Conservation (phyloP, 1,140 invertebrate species). For the Bombus confusus region DNA sequence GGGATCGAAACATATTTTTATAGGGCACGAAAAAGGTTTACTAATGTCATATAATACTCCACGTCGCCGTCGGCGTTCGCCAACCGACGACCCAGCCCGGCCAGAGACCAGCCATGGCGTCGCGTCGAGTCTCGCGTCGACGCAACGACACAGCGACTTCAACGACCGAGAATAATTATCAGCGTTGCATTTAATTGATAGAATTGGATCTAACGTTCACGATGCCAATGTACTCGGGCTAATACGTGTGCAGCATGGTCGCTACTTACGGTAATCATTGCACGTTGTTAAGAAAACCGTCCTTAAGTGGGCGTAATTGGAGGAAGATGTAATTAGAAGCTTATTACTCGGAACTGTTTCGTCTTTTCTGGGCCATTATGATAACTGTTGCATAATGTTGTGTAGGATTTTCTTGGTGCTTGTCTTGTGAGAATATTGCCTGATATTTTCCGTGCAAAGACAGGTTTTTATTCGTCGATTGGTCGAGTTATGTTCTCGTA, state of each 20-base stretch:
- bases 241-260: background rate
- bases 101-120: background rate
- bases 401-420: too few relatives aligned
- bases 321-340: slow-evolving; percentile 73
- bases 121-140: background rate
- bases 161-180: slow-evolving; percentile 67
- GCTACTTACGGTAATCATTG: slow-evolving; percentile 68
- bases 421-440: too few relatives aligned
- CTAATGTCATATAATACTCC: slow-evolving; percentile 53
- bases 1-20: slow-evolving; percentile 57
- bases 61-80: slow-evolving; percentile 1
- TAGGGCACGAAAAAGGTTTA: slow-evolving; percentile 55
- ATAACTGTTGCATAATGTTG: too few relatives aligned
- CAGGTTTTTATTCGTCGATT: too few relatives aligned
- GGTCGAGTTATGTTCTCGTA: too few relatives aligned
- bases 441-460: too few relatives aligned
- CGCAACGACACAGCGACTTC: slow-evolving; percentile 35
- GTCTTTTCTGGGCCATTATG: background rate
- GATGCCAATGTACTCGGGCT: slow-evolving; percentile 32
- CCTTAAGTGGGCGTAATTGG: slow-evolving; percentile 73
- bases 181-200: slow-evolving; percentile 70
- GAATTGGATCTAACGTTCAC: slow-evolving; percentile 64
- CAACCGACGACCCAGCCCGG: background rate
- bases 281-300: slow-evolving; percentile 65
- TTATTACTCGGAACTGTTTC: slow-evolving; percentile 65